Conservation (phyloP, 1,140 invertebrate species). For the Macrosteles quadrilineatus region DNA sequence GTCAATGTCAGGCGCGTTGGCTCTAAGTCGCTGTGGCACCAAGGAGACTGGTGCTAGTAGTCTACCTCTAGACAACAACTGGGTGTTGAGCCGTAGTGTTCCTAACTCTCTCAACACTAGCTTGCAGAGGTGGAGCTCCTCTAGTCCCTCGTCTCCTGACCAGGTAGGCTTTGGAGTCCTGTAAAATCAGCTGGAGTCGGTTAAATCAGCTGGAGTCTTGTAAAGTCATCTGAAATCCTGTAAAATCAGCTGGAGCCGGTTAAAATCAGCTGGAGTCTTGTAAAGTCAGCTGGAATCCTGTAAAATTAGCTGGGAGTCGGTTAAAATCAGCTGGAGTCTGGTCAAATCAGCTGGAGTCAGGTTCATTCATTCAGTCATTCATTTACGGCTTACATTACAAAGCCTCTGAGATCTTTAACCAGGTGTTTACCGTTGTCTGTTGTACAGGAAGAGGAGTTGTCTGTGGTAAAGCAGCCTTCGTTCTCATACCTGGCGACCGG, state of each 20-base stretch:
- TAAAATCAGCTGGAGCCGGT: too few relatives aligned
- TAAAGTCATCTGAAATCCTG: too few relatives aligned
- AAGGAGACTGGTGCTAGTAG: conserved; percentile 40
- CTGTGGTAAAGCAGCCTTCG: conserved; percentile 52
- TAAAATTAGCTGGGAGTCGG: too few relatives aligned
- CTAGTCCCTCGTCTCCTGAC: conserved; percentile 43
- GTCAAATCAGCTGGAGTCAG: too few relatives aligned
- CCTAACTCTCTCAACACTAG: conserved; percentile 66
- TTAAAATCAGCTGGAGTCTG: too few relatives aligned
- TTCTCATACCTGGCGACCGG: conserved; percentile 56
- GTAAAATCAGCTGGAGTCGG: too few relatives aligned
- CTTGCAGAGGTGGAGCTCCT: conserved; percentile 38
- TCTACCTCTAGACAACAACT: conserved; percentile 60
- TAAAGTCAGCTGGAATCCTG: neutral
- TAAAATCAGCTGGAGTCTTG: too few relatives aligned
- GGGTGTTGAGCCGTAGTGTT: conserved; percentile 75
- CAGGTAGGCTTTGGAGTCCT: conserved; percentile 49
- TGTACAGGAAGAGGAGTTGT: conserved; percentile 41
- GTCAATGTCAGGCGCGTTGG: conserved; percentile 67
- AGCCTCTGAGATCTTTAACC: too few relatives aligned
- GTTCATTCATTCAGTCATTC: too few relatives aligned
- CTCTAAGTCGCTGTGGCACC: conserved; percentile 53
- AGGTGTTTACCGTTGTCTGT: too few relatives aligned
- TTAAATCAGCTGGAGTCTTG: too few relatives aligned
- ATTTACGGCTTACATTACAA: too few relatives aligned